Evolutionary conservation across 2,888 invertebrate genomes (phyloP), one percentile per base, ranked within the genome.

Genomic region (Drosophila histrio): DNA sequence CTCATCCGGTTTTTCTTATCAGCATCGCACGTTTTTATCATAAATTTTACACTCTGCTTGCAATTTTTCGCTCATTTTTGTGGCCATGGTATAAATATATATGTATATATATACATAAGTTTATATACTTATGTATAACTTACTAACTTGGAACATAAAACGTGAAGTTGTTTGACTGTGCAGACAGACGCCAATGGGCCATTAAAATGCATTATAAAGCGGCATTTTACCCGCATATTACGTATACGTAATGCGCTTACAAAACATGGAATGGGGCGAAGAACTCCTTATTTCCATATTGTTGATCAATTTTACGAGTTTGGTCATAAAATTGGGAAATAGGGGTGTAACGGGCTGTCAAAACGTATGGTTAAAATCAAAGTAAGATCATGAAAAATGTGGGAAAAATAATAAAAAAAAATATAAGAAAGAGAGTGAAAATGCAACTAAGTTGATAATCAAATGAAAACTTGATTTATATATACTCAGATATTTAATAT

Each of bases 11-110:
- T 57, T 54, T 52, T 69, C 81, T 82, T 82, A 82, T 81, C 85
- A 69, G 64, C 59, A 70, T 75, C 70, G 79, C 81, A 82, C 81
- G 81, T 85, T 82, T 85, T 79, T 79, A 82, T 85, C 85, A 82
- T 82, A 85, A 85, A 82, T 85, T 85, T 85, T 79, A 82, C 81
- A 81, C 82, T 74, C 72, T 28, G 73, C 74, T 70, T 77, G 84
- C 77, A 85, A 78, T 84, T 73, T 78, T 70, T 68, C 66, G 65
- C 66, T 63, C 80, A 58, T 46, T 74, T 79, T 73, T 63, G 77
- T 74, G 83, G 68, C 62, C 57, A 53, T 39, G 52, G 17, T 38
- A 39, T 38, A 53, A 43, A 54, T 22, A 60, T 28, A 39, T 15
- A 44, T 44, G 24, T n/a, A 32, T 44, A 34, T 21, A 28, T 22